Conservation (phyloP, 2,888 invertebrate species). For the Dromius quadrimaculatus region DNA sequence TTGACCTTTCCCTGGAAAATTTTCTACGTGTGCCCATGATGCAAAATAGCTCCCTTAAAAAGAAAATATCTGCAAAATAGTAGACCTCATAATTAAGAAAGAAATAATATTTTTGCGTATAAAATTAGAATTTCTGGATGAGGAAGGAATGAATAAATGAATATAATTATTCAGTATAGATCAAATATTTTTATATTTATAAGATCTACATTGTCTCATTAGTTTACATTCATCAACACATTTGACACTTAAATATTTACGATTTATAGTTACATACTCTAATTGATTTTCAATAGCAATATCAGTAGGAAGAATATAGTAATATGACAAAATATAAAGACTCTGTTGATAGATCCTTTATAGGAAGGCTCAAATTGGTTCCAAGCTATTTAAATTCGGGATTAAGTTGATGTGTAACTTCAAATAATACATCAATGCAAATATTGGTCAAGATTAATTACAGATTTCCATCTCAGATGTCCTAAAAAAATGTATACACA, state of each 20-base stretch:
- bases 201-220: constrained; percentile 50
- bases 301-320: constrained; percentile 45
- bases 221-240: constrained; percentile 50
- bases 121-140: too few species aligned
- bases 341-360: constrained; percentile 39
- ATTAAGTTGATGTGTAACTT: constrained; percentile 45
- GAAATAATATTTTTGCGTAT: too few species aligned
- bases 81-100: too few species aligned
- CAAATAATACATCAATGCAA: constrained; percentile 31
- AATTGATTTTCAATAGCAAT: constrained; percentile 45
- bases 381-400: constrained; percentile 48
- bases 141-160: neutral
- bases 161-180: constrained; percentile 34
- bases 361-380: constrained; percentile 49
- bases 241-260: constrained; percentile 49
- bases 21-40: too few species aligned
- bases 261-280: constrained; percentile 38
- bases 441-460: constrained; percentile 36
- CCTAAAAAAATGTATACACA: neutral
- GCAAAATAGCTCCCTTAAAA: too few species aligned
- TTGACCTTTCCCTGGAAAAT: too few species aligned
- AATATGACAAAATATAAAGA: constrained; percentile 51
- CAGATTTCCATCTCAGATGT: neutral
- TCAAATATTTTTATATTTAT: constrained; percentile 49
- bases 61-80: too few species aligned